phyloP scores from a whole-genome alignment of 2,888 invertebrate species.

The Geophilus truncorum region DNA sequence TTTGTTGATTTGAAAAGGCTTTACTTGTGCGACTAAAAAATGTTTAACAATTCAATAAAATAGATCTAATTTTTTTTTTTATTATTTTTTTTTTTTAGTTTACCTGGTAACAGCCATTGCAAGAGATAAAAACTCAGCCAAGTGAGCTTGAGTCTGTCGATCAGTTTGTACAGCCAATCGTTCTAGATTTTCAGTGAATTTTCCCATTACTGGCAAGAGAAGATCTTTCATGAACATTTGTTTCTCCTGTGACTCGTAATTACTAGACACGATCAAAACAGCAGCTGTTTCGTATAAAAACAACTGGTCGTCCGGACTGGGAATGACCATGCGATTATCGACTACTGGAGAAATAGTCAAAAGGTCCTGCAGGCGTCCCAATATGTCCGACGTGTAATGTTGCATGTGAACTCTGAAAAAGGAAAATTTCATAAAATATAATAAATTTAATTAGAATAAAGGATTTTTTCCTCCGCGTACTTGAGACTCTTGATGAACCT shows the following conservation, averaged over 20 bases:
- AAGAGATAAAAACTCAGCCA: conserved; percentile 51
- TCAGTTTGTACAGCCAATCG: conserved; percentile 47
- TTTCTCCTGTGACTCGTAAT: conserved; percentile 50
- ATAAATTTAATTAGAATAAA: not conserved
- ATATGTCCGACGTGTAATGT: conserved; percentile 52
- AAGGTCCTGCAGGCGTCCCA: conserved; percentile 53
- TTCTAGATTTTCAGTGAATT: conserved; percentile 48
- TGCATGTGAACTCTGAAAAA: conserved; percentile 47
- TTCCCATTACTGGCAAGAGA: conserved; percentile 51
- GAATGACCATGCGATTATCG: conserved; percentile 44
- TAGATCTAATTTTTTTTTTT: not conserved
- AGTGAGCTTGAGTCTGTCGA: conserved; percentile 45
- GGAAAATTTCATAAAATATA: not conserved
- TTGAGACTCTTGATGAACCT: conserved; percentile 55
- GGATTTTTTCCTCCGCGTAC: conserved; percentile 44
- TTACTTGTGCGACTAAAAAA: conserved; percentile 55
- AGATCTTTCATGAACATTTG: conserved; percentile 50
- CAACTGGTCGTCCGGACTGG: conserved; percentile 55
- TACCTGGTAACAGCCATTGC: conserved; percentile 54
- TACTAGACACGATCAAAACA: conserved; percentile 54
- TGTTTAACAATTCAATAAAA: conserved; percentile 36
- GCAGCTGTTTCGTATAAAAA: conserved; percentile 57
- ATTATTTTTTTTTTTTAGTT: not conserved
- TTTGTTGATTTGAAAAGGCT: conserved; percentile 55
- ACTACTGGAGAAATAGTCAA: conserved; percentile 51